phyloP scores from a whole-genome alignment of 2,113 vertebrate species.

The Bubo scandiacus region DNA sequence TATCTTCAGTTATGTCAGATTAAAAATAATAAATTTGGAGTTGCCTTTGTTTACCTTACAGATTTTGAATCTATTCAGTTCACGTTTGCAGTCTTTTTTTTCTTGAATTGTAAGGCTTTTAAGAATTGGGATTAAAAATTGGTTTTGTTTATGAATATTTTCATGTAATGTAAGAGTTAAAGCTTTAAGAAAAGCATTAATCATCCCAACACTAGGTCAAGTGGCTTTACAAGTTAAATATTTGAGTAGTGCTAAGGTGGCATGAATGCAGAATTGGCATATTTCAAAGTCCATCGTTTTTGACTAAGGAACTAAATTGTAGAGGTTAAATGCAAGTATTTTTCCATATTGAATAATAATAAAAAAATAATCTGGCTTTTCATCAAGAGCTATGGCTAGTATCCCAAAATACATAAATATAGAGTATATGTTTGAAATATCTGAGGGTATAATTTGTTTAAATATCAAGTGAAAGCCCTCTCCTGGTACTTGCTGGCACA shows the following conservation, averaged over 20 bases:
- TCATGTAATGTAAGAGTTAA: not conserved
- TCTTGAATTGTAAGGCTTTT: not conserved
- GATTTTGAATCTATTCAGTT: not conserved
- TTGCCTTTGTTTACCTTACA: not conserved
- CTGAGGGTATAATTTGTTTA: constrained; percentile 61
- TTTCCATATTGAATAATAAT: not conserved
- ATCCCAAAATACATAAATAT: constrained; percentile 51
- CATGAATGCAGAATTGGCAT: not conserved
- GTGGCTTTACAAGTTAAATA: not conserved
- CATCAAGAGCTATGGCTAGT: constrained; percentile 40
- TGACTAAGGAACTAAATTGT: not conserved
- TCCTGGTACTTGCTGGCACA: constrained; percentile 70
- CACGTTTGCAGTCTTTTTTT: not conserved
- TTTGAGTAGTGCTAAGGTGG: not conserved
- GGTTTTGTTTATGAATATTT: not conserved
- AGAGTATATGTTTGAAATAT: constrained; percentile 54
- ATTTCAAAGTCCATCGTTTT: not conserved
- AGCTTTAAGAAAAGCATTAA: not conserved
- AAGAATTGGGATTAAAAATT: not conserved
- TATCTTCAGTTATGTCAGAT: not conserved
- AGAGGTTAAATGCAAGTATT: not conserved
- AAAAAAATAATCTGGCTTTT: not conserved
- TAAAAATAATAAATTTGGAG: not conserved
- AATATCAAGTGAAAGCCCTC: constrained; percentile 62
- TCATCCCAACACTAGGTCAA: not conserved